A percentile compares a stretch with the other conserved stretches of the same genome.
phyloP scores from a whole-genome alignment of 2,888 invertebrate genomes.

The Schizotus pectinicornis region DNA sequence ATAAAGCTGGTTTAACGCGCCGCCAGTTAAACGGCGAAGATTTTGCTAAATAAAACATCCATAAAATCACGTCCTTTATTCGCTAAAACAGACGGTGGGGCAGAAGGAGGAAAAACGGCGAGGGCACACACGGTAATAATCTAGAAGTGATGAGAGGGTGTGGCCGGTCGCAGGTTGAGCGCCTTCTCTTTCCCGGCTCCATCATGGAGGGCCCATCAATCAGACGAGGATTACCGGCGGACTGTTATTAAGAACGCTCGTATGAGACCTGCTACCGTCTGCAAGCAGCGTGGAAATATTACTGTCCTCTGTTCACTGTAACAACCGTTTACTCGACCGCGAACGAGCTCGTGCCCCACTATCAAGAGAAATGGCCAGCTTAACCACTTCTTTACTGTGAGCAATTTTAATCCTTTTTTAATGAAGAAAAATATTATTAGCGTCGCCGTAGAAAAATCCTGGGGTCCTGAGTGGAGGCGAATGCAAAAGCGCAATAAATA shows the following conservation, averaged over 20 bases:
- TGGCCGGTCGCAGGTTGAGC: constrained; percentile 34
- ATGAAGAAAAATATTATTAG: constrained; percentile 40
- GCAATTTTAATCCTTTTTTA: constrained; percentile 49
- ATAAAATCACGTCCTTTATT: constrained; percentile 28
- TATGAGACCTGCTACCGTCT: constrained; percentile 50
- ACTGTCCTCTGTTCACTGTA: constrained; percentile 47
- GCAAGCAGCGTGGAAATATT: constrained; percentile 52
- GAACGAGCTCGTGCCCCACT: constrained; percentile 38
- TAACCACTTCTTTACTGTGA: constrained; percentile 42
- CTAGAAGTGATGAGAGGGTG: constrained; percentile 49
- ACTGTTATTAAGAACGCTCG: constrained; percentile 58
- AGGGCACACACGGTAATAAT: constrained; percentile 44
- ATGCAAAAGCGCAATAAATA: constrained; percentile 22
- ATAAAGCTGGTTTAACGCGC: constrained; percentile 17
- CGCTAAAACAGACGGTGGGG: constrained; percentile 15
- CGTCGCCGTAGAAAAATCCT: constrained; percentile 13
- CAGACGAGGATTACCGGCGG: constrained; percentile 56
- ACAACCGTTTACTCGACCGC: constrained; percentile 47
- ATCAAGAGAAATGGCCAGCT: constrained; percentile 48
- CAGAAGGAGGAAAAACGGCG: constrained; percentile 1
- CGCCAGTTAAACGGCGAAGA: constrained; percentile 26
- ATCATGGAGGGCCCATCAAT: constrained; percentile 58
- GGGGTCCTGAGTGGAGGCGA: constrained; percentile 4
- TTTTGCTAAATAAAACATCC: constrained; percentile 31
- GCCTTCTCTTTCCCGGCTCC: constrained; percentile 36